Percentiles rank a stretch among this genome's conserved stretches.
Conservation (phyloP, 2,797 vertebrate species). For the Huso huso region DNA sequence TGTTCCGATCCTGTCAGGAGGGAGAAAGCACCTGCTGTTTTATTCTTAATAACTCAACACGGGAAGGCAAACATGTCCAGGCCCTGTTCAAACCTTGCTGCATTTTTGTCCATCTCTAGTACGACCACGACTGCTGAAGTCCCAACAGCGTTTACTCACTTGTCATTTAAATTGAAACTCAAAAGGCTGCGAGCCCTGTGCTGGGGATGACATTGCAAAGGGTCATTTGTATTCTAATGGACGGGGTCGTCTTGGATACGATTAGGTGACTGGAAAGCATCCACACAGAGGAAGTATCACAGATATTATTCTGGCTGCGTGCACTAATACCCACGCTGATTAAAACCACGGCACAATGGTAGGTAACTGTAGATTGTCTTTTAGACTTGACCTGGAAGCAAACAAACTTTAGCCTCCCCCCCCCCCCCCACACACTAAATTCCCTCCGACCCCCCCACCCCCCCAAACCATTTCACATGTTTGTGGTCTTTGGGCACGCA, state of each 20-base stretch:
- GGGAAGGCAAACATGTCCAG: conserved; percentile 4
- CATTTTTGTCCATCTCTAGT: conserved; percentile 16
- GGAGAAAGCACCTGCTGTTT: conserved; percentile 52
- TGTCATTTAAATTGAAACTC: conserved; percentile 64
- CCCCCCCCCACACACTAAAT: background rate
- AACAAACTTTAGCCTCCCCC: background rate
- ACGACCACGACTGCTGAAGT: conserved; percentile 18
- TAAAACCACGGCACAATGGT: conserved; percentile 43
- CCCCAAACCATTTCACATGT: conserved; percentile 7
- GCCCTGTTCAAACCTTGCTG: conserved; percentile 20
- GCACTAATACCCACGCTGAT: conserved; percentile 52
- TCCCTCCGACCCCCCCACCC: background rate
- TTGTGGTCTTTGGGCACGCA: background rate
- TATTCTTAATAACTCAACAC: conserved; percentile 42
- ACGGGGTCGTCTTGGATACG: conserved; percentile 83
- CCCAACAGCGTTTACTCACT: conserved; percentile 61
- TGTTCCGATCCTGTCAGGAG: conserved; percentile 43
- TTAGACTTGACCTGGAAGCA: conserved; percentile 15
- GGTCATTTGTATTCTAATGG: conserved; percentile 78
- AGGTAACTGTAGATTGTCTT: conserved; percentile 51
- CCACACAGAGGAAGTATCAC: conserved; percentile 65
- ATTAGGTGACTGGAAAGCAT: conserved; percentile 79
- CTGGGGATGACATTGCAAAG: conserved; percentile 48
- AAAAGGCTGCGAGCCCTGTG: conserved; percentile 59
- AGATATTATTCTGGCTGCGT: conserved; percentile 49